Evolutionary conservation across 2,113 vertebrate genomes (phyloP).

Genomic region (Microtus montanus): DNA sequence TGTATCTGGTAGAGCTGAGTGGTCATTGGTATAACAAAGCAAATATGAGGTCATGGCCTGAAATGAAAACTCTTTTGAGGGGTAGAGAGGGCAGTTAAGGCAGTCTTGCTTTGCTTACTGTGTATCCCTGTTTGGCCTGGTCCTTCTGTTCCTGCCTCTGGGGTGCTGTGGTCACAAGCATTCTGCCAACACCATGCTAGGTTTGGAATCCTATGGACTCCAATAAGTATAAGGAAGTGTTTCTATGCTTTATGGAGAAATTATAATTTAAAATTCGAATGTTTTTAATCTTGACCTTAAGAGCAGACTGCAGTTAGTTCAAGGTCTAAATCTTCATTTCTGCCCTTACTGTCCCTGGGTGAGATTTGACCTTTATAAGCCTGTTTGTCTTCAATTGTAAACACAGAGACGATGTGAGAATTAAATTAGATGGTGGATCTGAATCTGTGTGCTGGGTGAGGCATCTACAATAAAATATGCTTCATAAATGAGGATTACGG

Average conservation of each 20-base stretch:
- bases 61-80: not conserved
- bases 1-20: not conserved
- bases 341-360: not conserved
- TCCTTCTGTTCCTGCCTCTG: not conserved
- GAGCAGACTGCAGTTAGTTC: not conserved
- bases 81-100: not conserved
- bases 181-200: not conserved
- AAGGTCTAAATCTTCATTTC: not conserved
- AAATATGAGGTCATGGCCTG: not conserved
- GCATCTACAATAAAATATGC: not conserved
- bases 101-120: not conserved
- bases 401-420: not conserved
- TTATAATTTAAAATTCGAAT: not conserved
- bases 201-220: not conserved
- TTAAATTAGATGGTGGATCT: constrained; percentile 27
- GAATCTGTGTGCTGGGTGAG: not conserved
- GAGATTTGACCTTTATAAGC: not conserved
- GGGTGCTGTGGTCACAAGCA: not conserved
- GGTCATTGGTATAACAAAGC: not conserved
- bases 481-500: not conserved
- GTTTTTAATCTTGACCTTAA: constrained; percentile 27
- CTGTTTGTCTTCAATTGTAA: not conserved
- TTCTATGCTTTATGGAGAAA: not conserved
- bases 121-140: not conserved
- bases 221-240: not conserved